phyloP scores from a whole-genome alignment of 1,140 invertebrate genomes.

The Eulimnadia texana region DNA sequence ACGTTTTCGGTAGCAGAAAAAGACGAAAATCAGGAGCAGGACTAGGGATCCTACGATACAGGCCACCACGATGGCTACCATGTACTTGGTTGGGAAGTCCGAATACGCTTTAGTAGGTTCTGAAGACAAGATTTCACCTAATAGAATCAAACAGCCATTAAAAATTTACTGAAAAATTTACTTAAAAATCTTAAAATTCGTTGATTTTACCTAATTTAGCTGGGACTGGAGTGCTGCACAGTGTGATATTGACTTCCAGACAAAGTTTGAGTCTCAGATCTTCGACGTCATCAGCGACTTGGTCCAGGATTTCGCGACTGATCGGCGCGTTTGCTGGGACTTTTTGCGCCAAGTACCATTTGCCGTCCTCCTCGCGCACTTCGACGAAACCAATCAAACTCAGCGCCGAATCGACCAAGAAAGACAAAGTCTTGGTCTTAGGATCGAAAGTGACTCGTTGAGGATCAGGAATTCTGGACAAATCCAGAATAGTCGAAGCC shows the following conservation, averaged over 20 bases:
- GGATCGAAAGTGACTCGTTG: constrained; percentile 62
- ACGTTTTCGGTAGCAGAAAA: constrained; percentile 62
- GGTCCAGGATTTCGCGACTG: constrained; percentile 3
- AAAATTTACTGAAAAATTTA: neutral
- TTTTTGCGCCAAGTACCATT: neutral
- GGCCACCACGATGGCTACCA: constrained; percentile 65
- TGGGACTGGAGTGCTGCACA: constrained; percentile 6
- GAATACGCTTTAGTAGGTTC: neutral
- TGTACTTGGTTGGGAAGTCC: constrained; percentile 50
- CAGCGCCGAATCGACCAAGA: constrained; percentile 41
- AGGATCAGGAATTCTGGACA: constrained; percentile 52
- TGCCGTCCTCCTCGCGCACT: neutral
- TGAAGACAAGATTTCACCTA: neutral
- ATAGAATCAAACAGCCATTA: neutral
- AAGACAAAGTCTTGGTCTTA: constrained; percentile 49
- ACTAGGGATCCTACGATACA: constrained; percentile 64
- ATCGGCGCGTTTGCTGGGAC: neutral
- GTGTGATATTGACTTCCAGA: constrained; percentile 11
- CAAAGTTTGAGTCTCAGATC: constrained; percentile 2
- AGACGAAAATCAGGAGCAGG: constrained; percentile 57
- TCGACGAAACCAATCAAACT: constrained; percentile 1
- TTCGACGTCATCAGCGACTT: constrained; percentile 4
- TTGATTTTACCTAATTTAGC: constrained; percentile 4
- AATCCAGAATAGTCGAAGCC: constrained; percentile 61
- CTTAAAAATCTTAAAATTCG: neutral